Evolutionary conservation across 2,888 invertebrate species (phyloP).

Genomic region (Torymus texanus): DNA sequence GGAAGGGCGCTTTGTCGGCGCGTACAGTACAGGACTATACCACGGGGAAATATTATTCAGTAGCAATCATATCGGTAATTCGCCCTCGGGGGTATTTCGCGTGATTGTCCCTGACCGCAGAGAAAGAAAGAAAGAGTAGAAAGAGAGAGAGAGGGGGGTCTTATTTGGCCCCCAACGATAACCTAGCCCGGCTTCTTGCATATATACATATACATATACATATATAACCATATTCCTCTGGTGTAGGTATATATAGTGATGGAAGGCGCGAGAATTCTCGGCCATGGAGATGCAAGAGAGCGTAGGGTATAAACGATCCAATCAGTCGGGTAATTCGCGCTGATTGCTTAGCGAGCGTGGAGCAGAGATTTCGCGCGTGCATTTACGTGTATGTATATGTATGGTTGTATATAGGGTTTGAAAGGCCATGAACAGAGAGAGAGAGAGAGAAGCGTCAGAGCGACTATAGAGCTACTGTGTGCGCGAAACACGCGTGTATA

Average conservation of each 20-base stretch:
- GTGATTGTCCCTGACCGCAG: conserved; percentile 75
- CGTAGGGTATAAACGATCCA: conserved; percentile 73
- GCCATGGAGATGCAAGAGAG: background rate
- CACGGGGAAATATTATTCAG: conserved; percentile 68
- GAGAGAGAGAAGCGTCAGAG: background rate
- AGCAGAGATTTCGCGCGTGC: background rate
- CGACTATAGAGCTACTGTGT: conserved; percentile 7
- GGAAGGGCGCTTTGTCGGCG: conserved; percentile 69
- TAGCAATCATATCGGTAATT: conserved; percentile 75
- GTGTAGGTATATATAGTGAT: conserved; percentile 18
- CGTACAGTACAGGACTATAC: background rate
- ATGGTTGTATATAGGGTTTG: conserved; percentile 46
- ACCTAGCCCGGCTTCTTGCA: conserved; percentile 65
- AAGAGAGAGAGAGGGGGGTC: conserved; percentile 56
- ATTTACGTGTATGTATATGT: conserved; percentile 1
- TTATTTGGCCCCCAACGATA: conserved; percentile 73
- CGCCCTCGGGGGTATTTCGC: conserved; percentile 54
- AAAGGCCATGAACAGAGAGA: conserved; percentile 42
- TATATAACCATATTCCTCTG: too few relatives aligned
- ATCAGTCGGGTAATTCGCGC: conserved; percentile 74
- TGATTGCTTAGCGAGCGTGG: conserved; percentile 65
- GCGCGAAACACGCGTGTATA: background rate
- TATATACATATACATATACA: conserved; percentile 60
- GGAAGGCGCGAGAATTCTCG: conserved; percentile 51
- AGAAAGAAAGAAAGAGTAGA: conserved; percentile 40